These are phyloP conservation scores for Callinectes sapidus DNA, from an alignment of 2,888 invertebrate genomes.

Conservation along the genomic window DNA sequence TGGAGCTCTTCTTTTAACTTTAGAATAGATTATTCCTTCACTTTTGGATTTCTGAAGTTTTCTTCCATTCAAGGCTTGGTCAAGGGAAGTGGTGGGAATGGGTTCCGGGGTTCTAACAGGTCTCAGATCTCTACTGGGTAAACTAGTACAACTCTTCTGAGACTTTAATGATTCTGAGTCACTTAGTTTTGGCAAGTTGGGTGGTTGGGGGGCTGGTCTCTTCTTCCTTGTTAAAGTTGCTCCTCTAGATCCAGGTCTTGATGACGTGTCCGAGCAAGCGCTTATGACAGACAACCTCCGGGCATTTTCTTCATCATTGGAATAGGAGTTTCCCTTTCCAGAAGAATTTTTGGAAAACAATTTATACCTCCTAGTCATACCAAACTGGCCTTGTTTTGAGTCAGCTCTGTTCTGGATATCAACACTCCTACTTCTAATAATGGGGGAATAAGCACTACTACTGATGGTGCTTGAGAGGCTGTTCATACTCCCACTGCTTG, in stretches of 20 bases:
- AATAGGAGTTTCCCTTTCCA: not conserved
- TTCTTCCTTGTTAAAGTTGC: conserved; percentile 58
- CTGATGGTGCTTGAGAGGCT: conserved; percentile 60
- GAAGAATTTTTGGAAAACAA: conserved; percentile 49
- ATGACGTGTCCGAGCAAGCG: conserved; percentile 56
- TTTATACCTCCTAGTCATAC: conserved; percentile 52
- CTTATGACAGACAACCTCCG: conserved; percentile 52
- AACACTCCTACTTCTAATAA: conserved; percentile 67
- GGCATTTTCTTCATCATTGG: conserved; percentile 38
- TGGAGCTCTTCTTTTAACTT: conserved; percentile 70
- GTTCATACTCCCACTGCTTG: conserved; percentile 53
- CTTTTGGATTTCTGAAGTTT: conserved; percentile 54
- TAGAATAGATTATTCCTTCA: conserved; percentile 59
- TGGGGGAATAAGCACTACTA: conserved; percentile 55
- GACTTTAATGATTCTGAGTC: conserved; percentile 49
- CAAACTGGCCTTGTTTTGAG: conserved; percentile 48
- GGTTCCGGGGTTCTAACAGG: not conserved
- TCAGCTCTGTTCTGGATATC: conserved; percentile 56
- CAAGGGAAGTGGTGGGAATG: not conserved
- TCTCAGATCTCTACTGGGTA: conserved; percentile 37
- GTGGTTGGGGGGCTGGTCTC: conserved; percentile 69
- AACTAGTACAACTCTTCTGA: conserved; percentile 53
- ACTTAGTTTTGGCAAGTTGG: conserved; percentile 55
- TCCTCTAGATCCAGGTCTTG: conserved; percentile 34
- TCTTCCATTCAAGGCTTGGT: conserved; percentile 20